Base-by-base conservation (phyloP, 1,140 invertebrate genomes). In the Monomorium pharaonis region DNA sequence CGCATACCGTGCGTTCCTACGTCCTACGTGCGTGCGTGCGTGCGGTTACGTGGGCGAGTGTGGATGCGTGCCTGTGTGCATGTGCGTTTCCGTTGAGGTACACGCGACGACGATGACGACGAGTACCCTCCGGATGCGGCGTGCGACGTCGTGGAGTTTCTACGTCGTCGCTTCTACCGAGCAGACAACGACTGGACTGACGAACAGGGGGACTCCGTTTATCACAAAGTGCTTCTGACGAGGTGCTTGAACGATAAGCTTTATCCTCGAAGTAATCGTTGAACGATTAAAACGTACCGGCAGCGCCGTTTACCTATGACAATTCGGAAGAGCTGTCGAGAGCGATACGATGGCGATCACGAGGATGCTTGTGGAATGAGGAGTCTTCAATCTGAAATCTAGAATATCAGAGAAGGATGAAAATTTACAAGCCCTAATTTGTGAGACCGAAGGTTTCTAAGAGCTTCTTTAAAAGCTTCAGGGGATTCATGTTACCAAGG, bases 1-100 rank as follows among this genome's bases (percentile, higher is more conserved):
- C 63, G 44, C 81, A 81, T 88, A 69, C 69, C 75, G 42, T 67
- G 62, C 88, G 62, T 88, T 81, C 62, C 72, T 89, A 37, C 62
- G 44, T 77, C 14, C 27, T 54, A 10, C 37, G 37, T 37, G 37
- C 37, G 37, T 78, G 63, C 63, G 49, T 81, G 63, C 33, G 63
- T n/a, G 18, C 54, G 12, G 24, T 60, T 75, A 56, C 67, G 75
- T 33, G 65, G 62, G 75, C 37, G 62, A 21, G 3, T 70, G 44
- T 70, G 44, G n/a, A 24, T 80, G 77, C 16, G 24, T 51, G 44
- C 30, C 1, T 49, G 44, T 16, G 58, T 62, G 27, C 1, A 4
- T 62, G 21, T 12, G 49, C 44, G 16, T 72, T 81, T 69, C 47
- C 30, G 30, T 63, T 77, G 33, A 14, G 42, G 44, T 67, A 33